These are phyloP conservation scores for Sinocyclocheilus anshuiensis DNA, from an alignment of 2,113 vertebrate genomes.

Conservation along the genomic window DNA sequence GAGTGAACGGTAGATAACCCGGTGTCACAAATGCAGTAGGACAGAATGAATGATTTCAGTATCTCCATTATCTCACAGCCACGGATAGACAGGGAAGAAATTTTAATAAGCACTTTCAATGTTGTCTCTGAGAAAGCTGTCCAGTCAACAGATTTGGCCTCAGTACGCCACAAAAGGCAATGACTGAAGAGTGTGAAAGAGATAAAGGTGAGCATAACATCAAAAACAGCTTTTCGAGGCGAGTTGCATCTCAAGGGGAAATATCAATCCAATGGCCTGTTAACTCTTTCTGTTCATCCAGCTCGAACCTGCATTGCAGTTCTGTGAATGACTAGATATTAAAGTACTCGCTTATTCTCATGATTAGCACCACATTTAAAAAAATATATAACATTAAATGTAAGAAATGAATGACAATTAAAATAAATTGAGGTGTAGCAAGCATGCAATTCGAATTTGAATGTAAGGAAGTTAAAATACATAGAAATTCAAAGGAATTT, in stretches of 20 bases:
- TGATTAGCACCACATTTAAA: too few relatives aligned
- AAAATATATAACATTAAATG: too few relatives aligned
- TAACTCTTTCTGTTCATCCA: constrained; percentile 46
- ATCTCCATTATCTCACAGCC: constrained; percentile 39
- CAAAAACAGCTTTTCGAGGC: constrained; percentile 54
- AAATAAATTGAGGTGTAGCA: not conserved
- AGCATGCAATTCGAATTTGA: not conserved
- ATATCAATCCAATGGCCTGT: constrained; percentile 49
- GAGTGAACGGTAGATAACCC: constrained; percentile 48
- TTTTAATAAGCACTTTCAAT: constrained; percentile 53
- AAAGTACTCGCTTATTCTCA: too few relatives aligned
- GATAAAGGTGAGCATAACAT: constrained; percentile 56
- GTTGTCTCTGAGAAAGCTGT: constrained; percentile 53
- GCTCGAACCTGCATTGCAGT: too few relatives aligned
- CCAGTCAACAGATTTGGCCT: constrained; percentile 50
- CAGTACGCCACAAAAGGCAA: constrained; percentile 41
- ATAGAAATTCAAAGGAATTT: not conserved
- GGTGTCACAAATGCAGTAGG: constrained; percentile 36
- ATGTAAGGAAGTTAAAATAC: not conserved
- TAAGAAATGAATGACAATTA: not conserved
- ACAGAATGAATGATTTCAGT: constrained; percentile 49
- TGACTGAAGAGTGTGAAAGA: constrained; percentile 34
- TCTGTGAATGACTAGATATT: too few relatives aligned
- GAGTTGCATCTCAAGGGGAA: constrained; percentile 46
- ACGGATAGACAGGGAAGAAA: constrained; percentile 44